Base-by-base conservation (phyloP, 2,797 vertebrate species). In the Allochrocebus solatus region DNA sequence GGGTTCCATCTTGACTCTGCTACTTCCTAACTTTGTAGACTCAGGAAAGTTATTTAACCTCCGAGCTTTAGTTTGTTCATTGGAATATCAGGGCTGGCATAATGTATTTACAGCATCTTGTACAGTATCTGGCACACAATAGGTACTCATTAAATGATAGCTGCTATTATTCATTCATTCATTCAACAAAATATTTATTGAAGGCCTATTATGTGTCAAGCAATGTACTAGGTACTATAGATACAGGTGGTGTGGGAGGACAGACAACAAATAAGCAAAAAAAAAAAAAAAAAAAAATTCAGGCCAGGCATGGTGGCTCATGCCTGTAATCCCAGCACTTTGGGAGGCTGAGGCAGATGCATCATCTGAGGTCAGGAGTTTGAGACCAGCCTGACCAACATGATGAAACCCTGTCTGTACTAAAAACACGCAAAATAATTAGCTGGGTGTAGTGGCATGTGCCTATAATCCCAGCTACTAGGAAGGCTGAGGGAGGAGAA, bases 251-350 rank as follows among this genome's bases (percentile, higher is more conserved):
- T 86, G 7, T 81, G 33, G 50, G 80, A 70, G 84, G 59, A 59
- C 4, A 57, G 41, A 72, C 26, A 89, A 72, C n/a, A 92, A 94
- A 84, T 61, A 94, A 94, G 67, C 28, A 88, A 94, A 78, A 64
- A 46, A 81, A 76, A 72, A 53, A 41, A 41, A 41, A 41, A 33
- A 17, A 92, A 95, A 83, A 61, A 61, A 70, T 46, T 26, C 6
- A 64, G 30, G 16, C 30, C 0, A 7, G 28, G 61, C 3, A 3
- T 6, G 0, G 6, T 33, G 30, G 30, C 14, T 64, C 61, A 64
- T 3, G 3, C 61, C 1, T 33, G 14, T 64, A 64, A 64, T 64
- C 61, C 30, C 0, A 64, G 14, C 30, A 33, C 14, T 64, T 64
- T 64, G 30, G 61, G 30, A 64, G 61, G 16, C 61, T 16, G 33